These are phyloP conservation scores for Tineola bisselliella DNA, from an alignment of 2,888 invertebrate genomes.

Conservation along the genomic window DNA sequence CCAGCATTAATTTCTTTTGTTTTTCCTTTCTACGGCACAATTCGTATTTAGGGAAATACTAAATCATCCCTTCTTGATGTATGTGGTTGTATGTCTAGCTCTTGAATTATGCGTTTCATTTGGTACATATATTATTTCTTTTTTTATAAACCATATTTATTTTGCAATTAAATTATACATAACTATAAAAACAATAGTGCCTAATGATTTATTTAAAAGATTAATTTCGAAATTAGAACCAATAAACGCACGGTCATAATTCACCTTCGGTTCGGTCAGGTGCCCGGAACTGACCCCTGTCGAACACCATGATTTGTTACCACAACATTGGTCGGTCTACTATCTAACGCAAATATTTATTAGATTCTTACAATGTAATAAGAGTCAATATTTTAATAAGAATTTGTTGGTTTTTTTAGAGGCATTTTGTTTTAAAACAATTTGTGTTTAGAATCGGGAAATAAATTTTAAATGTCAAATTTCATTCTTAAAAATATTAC, in stretches of 20 bases:
- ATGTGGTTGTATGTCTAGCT: background rate
- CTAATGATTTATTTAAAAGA: background rate
- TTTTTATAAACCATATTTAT: too few species aligned
- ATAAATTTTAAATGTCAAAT: too few species aligned
- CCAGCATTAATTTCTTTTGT: background rate
- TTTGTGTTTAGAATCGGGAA: too few species aligned
- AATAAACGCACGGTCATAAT: background rate
- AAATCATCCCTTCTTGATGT: background rate
- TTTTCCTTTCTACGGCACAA: background rate
- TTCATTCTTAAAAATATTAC: too few species aligned
- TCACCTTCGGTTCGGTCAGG: background rate
- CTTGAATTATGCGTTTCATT: background rate
- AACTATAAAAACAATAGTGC: background rate
- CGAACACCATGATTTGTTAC: conserved; percentile 1
- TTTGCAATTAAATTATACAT: too few species aligned
- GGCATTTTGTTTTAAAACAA: too few species aligned
- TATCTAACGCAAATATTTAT: background rate
- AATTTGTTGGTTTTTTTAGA: too few species aligned
- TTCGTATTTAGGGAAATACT: background rate
- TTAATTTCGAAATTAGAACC: background rate
- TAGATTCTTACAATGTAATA: background rate
- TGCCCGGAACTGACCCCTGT: conserved; percentile 8
- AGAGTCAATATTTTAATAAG: background rate
- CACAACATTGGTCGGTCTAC: background rate
- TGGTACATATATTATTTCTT: too few species aligned